phyloP scores from a whole-genome alignment of 2,888 invertebrate species.

The Fabriciana adippe region DNA sequence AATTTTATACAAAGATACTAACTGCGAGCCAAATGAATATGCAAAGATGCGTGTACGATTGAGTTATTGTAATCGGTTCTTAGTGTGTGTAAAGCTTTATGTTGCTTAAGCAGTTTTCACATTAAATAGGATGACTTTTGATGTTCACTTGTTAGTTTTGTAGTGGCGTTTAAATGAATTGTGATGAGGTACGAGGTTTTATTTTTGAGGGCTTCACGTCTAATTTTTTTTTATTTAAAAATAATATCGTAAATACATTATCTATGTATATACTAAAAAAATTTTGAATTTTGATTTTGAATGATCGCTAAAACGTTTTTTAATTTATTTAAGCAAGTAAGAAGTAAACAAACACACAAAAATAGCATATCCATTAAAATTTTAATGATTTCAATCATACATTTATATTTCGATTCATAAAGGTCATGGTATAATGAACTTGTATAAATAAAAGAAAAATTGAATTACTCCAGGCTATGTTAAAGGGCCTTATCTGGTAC shows the following conservation, averaged over 20 bases:
- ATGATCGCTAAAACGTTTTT: too few species aligned
- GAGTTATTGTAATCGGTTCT: conserved; percentile 72
- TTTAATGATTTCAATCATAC: neutral
- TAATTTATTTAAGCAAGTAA: neutral
- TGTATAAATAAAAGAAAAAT: conserved; percentile 28
- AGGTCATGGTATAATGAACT: conserved; percentile 37
- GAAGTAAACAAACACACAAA: neutral
- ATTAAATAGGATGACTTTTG: conserved; percentile 37
- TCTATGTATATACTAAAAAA: too few species aligned
- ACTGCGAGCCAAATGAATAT: conserved; percentile 78
- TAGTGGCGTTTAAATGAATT: conserved; percentile 5
- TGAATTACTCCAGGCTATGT: conserved; percentile 34
- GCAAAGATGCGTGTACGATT: conserved; percentile 74
- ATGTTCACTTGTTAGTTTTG: conserved; percentile 16
- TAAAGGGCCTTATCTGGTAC: conserved; percentile 28
- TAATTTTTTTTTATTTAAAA: neutral
- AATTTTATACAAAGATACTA: conserved; percentile 82
- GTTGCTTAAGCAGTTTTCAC: conserved; percentile 38
- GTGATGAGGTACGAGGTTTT: conserved; percentile 6
- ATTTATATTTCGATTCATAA: conserved; percentile 25
- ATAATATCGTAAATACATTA: too few species aligned
- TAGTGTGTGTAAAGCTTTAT: conserved; percentile 55
- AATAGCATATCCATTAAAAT: too few species aligned
- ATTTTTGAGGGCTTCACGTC: neutral
- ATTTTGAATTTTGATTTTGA: neutral